A percentile compares a stretch with the other conserved stretches of the same genome.
Evolutionary conservation across 92 coral and sea anemone species (phyloP).

Genomic region (Zoanthus sociatus): DNA sequence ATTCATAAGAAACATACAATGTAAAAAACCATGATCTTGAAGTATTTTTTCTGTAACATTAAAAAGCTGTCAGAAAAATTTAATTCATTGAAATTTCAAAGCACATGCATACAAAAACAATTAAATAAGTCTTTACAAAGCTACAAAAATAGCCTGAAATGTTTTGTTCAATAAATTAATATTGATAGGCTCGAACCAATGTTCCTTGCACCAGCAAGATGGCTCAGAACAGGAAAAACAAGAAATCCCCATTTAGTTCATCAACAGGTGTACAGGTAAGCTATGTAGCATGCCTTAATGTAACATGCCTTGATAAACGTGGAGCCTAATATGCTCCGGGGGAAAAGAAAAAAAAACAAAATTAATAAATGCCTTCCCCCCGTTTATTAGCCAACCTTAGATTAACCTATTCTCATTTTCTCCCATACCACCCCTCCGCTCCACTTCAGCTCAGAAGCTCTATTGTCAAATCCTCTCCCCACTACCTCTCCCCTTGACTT

Average conservation of each 20-base stretch:
- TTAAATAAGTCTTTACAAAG: neutral
- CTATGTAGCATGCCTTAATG: neutral
- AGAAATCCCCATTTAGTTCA: slow-evolving; percentile 16
- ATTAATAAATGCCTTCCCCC: too few species aligned
- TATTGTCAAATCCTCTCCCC: neutral
- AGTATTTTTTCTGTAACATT: neutral
- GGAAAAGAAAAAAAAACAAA: too few species aligned
- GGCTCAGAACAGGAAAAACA: slow-evolving; percentile 14
- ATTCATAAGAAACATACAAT: too few species aligned
- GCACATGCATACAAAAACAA: neutral
- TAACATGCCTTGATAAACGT: neutral
- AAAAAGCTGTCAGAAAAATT: neutral
- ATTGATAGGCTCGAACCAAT: slow-evolving; percentile 19
- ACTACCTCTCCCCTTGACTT: too few species aligned
- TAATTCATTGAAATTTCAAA: neutral
- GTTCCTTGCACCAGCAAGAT: slow-evolving; percentile 37
- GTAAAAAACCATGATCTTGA: too few species aligned
- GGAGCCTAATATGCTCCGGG: too few species aligned
- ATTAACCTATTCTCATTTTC: too few species aligned
- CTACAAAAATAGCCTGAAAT: neutral
- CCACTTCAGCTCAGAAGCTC: too few species aligned
- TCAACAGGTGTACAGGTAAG: slow-evolving; percentile 29
- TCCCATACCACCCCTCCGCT: too few species aligned
- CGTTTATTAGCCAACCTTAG: too few species aligned
- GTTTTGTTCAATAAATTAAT: neutral